phyloP scores from a whole-genome alignment of 2,888 invertebrate species.

The Drosophila rellima region DNA sequence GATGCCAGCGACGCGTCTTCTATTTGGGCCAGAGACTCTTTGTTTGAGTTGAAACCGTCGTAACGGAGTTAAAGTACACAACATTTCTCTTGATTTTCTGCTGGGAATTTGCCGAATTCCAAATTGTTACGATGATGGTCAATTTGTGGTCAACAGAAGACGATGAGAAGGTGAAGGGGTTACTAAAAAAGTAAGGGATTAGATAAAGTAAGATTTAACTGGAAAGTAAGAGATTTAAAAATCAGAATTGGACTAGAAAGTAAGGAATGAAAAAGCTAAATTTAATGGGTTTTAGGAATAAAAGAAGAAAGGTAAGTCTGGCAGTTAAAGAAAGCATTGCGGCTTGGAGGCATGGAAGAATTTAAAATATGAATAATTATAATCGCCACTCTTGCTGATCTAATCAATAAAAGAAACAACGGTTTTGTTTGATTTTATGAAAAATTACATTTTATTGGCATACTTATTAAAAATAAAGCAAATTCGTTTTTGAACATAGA shows the following conservation, averaged over 20 bases:
- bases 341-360: background rate
- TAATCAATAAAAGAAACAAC: background rate
- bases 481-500: conserved; percentile 15
- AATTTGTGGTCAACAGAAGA: conserved; percentile 56
- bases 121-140: conserved; percentile 72
- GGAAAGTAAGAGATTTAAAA: background rate
- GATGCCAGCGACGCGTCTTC: conserved; percentile 57
- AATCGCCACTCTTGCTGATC: too few species aligned
- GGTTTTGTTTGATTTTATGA: background rate
- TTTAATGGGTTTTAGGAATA: background rate
- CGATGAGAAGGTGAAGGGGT: background rate
- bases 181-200: background rate
- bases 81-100: conserved; percentile 70
- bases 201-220: background rate
- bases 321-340: background rate
- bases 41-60: conserved; percentile 71
- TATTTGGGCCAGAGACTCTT: conserved; percentile 35
- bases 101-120: conserved; percentile 55
- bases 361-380: too few species aligned
- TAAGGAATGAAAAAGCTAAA: background rate
- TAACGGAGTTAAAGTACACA: conserved; percentile 76
- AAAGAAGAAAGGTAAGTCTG: background rate
- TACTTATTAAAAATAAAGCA: conserved; percentile 39
- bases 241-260: background rate
- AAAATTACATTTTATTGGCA: conserved; percentile 56